These are phyloP conservation scores for Thymelicus sylvestris DNA, from an alignment of 2,888 invertebrate genomes.

Conservation along the genomic window DNA sequence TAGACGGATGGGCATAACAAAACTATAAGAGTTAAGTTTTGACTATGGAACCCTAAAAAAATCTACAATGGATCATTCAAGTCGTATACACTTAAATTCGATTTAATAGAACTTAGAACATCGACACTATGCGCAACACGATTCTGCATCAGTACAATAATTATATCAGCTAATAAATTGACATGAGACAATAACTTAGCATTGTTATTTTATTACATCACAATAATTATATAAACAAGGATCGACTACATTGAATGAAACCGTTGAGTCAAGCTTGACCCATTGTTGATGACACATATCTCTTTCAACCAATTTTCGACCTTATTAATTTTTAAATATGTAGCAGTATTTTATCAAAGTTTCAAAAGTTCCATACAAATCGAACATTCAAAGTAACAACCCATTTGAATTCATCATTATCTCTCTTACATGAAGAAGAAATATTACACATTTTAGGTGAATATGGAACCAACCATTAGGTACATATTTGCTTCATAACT, in stretches of 20 bases:
- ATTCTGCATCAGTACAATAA: slow-evolving; percentile 1
- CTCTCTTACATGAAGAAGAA: too few species aligned
- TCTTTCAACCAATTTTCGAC: slow-evolving; percentile 18
- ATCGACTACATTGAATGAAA: slow-evolving; percentile 23
- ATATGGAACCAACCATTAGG: too few species aligned
- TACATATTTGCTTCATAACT: not conserved
- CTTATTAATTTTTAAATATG: not conserved
- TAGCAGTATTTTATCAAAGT: not conserved
- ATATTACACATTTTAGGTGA: too few species aligned
- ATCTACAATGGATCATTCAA: too few species aligned
- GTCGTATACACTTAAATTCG: too few species aligned
- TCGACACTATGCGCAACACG: not conserved
- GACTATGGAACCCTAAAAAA: too few species aligned
- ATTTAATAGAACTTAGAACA: too few species aligned
- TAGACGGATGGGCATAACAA: too few species aligned
- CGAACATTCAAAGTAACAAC: too few species aligned
- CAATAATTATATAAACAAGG: not conserved
- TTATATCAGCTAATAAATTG: slow-evolving; percentile 11
- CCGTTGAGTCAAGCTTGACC: slow-evolving; percentile 21
- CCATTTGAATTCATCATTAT: too few species aligned
- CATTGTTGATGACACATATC: slow-evolving; percentile 17
- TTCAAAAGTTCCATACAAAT: too few species aligned
- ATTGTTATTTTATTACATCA: slow-evolving; percentile 20
- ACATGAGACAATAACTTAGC: not conserved
- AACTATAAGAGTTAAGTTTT: too few species aligned